Evolutionary conservation across 2,888 invertebrate species (phyloP).

Genomic region (Lagria hirta): DNA sequence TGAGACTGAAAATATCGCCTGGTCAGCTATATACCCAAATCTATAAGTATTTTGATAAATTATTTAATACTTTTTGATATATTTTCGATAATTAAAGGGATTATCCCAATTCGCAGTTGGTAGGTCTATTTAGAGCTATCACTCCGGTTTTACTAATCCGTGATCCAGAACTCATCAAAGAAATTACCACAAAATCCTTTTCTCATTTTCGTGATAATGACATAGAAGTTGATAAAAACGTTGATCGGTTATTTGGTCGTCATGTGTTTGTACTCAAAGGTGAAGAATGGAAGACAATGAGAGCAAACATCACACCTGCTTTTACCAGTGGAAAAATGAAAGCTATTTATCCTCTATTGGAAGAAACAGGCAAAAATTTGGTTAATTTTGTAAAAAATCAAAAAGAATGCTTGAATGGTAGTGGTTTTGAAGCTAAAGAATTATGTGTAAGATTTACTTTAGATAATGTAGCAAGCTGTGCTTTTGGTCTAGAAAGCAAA

Average conservation of each 20-base stretch:
- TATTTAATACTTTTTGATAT: neutral
- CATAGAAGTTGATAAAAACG: slow-evolving; percentile 46
- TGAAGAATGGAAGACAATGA: slow-evolving; percentile 55
- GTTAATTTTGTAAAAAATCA: slow-evolving; percentile 49
- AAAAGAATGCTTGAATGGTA: slow-evolving; percentile 37
- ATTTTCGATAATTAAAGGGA: slow-evolving; percentile 33
- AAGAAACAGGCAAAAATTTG: slow-evolving; percentile 52
- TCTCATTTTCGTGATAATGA: slow-evolving; percentile 50
- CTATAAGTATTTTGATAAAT: slow-evolving; percentile 27
- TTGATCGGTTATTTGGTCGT: slow-evolving; percentile 55
- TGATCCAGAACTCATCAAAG: slow-evolving; percentile 48
- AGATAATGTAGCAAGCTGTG: slow-evolving; percentile 54
- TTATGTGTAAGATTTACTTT: slow-evolving; percentile 39
- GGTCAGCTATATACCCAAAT: slow-evolving; percentile 16
- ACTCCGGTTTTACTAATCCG: slow-evolving; percentile 45
- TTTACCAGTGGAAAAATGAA: slow-evolving; percentile 56
- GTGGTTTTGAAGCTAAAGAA: slow-evolving; percentile 50
- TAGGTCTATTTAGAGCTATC: slow-evolving; percentile 47
- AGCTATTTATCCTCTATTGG: slow-evolving; percentile 54
- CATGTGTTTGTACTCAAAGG: slow-evolving; percentile 57
- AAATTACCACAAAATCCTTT: slow-evolving; percentile 49
- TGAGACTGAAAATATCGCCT: slow-evolving; percentile 34
- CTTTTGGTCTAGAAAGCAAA: slow-evolving; percentile 53
- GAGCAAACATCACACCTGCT: slow-evolving; percentile 56
- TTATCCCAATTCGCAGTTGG: slow-evolving; percentile 42